Conservation (phyloP, 2,113 vertebrate species). For the Platysternon megacephalum region DNA sequence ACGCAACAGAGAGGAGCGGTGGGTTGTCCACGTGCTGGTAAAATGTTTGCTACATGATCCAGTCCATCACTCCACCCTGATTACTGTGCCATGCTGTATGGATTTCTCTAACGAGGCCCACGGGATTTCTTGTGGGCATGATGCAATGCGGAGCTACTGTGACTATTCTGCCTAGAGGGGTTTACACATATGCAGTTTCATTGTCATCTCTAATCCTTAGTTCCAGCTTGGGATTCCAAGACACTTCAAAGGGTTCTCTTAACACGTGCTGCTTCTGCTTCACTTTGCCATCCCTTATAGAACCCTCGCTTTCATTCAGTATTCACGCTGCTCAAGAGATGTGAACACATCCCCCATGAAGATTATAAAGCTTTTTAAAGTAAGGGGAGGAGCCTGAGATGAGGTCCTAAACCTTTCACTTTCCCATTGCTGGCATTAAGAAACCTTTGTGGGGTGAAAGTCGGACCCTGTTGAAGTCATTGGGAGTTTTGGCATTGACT, state of each 20-base stretch:
- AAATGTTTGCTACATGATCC: conserved; percentile 4
- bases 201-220: not conserved
- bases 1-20: not conserved
- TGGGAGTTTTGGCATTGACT: not conserved
- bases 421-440: not conserved
- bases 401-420: not conserved
- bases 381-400: not conserved
- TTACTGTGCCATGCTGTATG: not conserved
- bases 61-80: not conserved
- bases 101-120: conserved; percentile 24
- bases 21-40: not conserved
- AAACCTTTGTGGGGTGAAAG: not conserved
- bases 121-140: not conserved
- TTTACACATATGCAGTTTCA: not conserved
- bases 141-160: not conserved
- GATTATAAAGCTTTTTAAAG: too few species aligned
- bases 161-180: not conserved
- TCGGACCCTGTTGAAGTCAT: not conserved
- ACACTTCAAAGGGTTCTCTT: not conserved
- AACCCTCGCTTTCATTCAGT: not conserved
- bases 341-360: not conserved
- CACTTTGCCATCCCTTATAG: accelerated
- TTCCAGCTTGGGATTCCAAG: not conserved
- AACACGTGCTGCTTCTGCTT: not conserved
- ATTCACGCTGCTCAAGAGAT: accelerated